Base-by-base conservation (phyloP, 2,113 vertebrate genomes). In the Mastomys natalensis region DNA sequence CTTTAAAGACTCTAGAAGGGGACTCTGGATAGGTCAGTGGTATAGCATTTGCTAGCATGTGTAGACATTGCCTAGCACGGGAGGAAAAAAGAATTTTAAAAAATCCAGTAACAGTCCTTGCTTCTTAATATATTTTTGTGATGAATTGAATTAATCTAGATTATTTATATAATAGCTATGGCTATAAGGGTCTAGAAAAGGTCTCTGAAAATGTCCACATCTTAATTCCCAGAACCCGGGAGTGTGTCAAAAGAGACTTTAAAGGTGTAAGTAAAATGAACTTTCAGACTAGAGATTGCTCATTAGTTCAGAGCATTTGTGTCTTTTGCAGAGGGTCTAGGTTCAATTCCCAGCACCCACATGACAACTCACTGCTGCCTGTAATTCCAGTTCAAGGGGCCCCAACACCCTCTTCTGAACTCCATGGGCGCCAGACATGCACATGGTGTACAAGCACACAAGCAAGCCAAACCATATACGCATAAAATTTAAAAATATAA, bases 81-180 rank as follows among this genome's bases (percentile, higher is more conserved):
- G 3, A 3, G 29, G 60, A 16, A 31, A 3, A 8, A 55, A 3
- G 3, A 34, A 40, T 34, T 60, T 1, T 13, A 82, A 80, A 60
- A 88, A 55, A 73, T 31, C 19, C 40, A 94, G 31, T 93, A 81
- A 91, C 68, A 89, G 22, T 51, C 19, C 40, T 86, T 90, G 22
- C 34, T 80, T 5, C 72, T 90, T 74, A 86, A 81, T 48, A n/a
- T 81, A 40, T 62, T 45, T 92, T 64, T 86, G 53, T 40, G 37
- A 93, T 89, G 5, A 94, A 66, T 37, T 94, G 26, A 43, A 90
- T 84, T 96, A 81, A 97, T 24, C 53, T 80, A 91, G 40, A 48
- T 95, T 94, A 60, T 48, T 60, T 22, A 11, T 74, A 68, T 87
- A 80, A 84, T 19, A 45, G 62, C 2, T 66, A 48, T 77, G 15